Evolutionary conservation across 2,113 vertebrate genomes (phyloP).

Genomic region (Neotoma lepida): DNA sequence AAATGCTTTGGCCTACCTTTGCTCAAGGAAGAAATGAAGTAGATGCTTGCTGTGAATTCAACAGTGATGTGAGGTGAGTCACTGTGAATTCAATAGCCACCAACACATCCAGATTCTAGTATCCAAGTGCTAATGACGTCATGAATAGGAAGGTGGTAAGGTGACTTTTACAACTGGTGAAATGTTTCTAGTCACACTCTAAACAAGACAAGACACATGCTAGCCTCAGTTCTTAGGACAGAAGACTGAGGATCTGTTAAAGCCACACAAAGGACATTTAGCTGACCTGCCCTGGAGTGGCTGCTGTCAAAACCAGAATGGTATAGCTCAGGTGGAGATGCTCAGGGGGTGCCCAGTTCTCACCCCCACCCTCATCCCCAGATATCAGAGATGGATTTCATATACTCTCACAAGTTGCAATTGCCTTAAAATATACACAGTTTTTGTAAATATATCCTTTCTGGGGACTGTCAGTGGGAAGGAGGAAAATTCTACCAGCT

Average conservation of each 20-base stretch:
- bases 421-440: not conserved
- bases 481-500: not conserved
- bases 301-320: not conserved
- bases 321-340: not conserved
- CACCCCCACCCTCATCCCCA: fast-evolving
- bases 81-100: not conserved
- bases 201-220: not conserved
- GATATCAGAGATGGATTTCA: not conserved
- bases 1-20: not conserved
- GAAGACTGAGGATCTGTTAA: not conserved
- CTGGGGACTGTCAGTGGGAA: not conserved
- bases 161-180: not conserved
- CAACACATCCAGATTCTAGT: not conserved
- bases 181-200: not conserved
- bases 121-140: not conserved
- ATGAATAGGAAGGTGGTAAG: not conserved
- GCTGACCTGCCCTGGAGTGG: not conserved
- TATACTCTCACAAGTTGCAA: not conserved
- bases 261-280: not conserved
- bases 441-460: not conserved
- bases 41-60: not conserved
- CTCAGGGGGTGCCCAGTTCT: not conserved
- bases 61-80: not conserved
- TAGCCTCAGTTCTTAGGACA: not conserved
- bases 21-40: not conserved